phyloP scores from a whole-genome alignment of 2,113 vertebrate species.

The Polyodon spathula region DNA sequence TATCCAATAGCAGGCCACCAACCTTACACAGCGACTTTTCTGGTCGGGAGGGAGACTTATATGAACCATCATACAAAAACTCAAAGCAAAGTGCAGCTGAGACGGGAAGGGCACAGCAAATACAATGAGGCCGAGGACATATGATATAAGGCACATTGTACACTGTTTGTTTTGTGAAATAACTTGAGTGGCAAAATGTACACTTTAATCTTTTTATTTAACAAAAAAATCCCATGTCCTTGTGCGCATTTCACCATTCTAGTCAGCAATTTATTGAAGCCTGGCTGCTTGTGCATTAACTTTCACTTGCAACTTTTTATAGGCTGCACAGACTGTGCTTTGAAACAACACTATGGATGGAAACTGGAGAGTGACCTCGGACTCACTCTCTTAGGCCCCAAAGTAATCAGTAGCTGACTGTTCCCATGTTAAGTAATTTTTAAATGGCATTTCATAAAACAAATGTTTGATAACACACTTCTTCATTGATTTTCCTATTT shows the following conservation, averaged over 20 bases:
- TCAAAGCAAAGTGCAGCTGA: not conserved
- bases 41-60: too few relatives aligned
- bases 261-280: slow-evolving; percentile 1
- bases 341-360: not conserved
- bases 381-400: not conserved
- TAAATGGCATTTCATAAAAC: too few relatives aligned
- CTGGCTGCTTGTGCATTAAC: not conserved
- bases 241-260: not conserved
- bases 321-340: not conserved
- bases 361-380: not conserved
- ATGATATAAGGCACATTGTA: not conserved
- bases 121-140: not conserved
- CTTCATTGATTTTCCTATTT: too few relatives aligned
- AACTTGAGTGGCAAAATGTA: not conserved
- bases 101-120: not conserved
- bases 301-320: not conserved
- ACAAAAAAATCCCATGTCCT: not conserved
- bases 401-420: not conserved
- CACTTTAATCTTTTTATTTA: not conserved
- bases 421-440: not conserved
- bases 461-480: too few relatives aligned
- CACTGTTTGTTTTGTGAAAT: not conserved
- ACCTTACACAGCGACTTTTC: too few relatives aligned
- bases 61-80: too few relatives aligned
- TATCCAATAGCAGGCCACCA: too few relatives aligned